Evolutionary conservation across 53 echinoderm and acorn worm species (phyloP).

Genomic region (Holothuria scabra): DNA sequence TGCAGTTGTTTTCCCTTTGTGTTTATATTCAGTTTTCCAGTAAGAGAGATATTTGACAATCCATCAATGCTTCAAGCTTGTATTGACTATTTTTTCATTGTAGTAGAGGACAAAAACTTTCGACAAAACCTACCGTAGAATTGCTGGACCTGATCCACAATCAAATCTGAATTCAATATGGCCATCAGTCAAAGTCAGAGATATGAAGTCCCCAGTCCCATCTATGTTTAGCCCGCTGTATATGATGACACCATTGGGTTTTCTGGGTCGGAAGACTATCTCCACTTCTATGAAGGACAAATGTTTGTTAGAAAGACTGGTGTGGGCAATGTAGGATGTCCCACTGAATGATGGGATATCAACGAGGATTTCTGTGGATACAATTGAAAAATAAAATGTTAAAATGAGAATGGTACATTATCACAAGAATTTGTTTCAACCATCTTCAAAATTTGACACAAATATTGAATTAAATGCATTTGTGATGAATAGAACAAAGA

Average conservation of each 20-base stretch:
- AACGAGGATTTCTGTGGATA: conserved; percentile 77
- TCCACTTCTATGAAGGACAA: conserved; percentile 94
- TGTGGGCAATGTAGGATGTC: conserved; percentile 84
- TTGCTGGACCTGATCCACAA: conserved; percentile 92
- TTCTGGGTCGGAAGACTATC: conserved; percentile 83
- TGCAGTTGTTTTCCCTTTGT: too few species aligned
- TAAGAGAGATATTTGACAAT: too few species aligned
- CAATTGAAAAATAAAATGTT: too few species aligned
- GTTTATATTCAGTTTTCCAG: too few species aligned
- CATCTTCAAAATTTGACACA: too few species aligned
- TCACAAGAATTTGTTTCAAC: neutral
- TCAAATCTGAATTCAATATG: conserved; percentile 93
- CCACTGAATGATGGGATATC: conserved; percentile 94
- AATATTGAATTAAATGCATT: too few species aligned
- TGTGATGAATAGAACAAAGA: too few species aligned
- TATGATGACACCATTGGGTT: conserved; percentile 81
- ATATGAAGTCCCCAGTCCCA: conserved; percentile 87
- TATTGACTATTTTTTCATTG: too few species aligned
- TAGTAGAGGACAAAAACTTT: too few species aligned
- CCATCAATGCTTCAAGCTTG: too few species aligned
- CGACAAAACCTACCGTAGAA: conserved; percentile 64
- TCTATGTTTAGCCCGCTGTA: conserved; percentile 83
- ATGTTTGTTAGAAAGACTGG: conserved; percentile 81
- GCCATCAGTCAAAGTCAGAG: conserved; percentile 72
- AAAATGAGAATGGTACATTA: neutral